Conservation (phyloP, 2,888 invertebrate species). For the Tetranychus piercei region DNA sequence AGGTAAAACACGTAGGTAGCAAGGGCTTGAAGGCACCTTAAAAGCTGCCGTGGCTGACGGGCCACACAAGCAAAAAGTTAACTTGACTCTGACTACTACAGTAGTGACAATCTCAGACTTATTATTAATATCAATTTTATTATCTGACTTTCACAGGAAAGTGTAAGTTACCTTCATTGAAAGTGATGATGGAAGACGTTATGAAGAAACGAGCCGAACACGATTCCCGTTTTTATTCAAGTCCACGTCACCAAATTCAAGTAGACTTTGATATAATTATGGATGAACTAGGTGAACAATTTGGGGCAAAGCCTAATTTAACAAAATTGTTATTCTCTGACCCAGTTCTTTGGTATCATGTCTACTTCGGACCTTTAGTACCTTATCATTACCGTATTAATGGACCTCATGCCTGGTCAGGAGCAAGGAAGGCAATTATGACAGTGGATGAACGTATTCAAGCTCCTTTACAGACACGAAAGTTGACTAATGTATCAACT, state of each 20-base stretch:
- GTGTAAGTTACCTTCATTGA: neutral
- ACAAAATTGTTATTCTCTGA: slow-evolving; percentile 30
- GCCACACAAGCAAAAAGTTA: too few species aligned
- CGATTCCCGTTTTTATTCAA: slow-evolving; percentile 28
- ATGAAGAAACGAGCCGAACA: slow-evolving; percentile 27
- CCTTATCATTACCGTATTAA: slow-evolving; percentile 31
- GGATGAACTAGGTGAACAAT: slow-evolving; percentile 35
- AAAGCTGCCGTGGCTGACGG: too few species aligned
- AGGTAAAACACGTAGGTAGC: too few species aligned
- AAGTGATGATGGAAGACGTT: slow-evolving; percentile 32
- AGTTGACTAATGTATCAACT: neutral
- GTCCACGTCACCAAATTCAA: slow-evolving; percentile 24
- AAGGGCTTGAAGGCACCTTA: too few species aligned
- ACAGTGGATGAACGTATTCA: slow-evolving; percentile 27
- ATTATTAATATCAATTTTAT: neutral
- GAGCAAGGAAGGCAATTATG: slow-evolving; percentile 34
- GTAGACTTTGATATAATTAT: slow-evolving; percentile 30
- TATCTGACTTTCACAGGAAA: slow-evolving; percentile 19
- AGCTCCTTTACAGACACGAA: slow-evolving; percentile 16
- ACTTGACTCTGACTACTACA: too few species aligned
- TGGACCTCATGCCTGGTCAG: slow-evolving; percentile 34
- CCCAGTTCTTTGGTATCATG: slow-evolving; percentile 27
- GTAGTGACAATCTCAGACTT: too few species aligned
- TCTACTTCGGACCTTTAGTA: slow-evolving; percentile 32
- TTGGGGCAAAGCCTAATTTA: slow-evolving; percentile 34